phyloP scores from a whole-genome alignment of 2,113 vertebrate species.

The Psilopogon haemacephalus region DNA sequence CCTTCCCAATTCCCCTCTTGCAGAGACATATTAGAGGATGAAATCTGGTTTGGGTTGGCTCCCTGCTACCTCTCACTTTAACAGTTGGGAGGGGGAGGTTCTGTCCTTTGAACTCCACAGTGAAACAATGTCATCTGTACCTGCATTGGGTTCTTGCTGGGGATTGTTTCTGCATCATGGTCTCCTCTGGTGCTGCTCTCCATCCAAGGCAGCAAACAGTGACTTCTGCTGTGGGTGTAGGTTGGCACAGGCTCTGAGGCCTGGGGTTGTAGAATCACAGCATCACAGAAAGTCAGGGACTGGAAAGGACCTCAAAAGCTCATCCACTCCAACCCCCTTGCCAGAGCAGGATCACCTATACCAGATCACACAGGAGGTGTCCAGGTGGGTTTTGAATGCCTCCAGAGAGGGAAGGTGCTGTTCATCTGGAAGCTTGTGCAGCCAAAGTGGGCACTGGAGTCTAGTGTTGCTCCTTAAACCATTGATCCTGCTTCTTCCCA shows the following conservation, averaged over 20 bases:
- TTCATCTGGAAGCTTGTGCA: background rate
- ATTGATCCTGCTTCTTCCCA: background rate
- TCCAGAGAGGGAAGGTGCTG: too few species aligned
- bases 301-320: too few species aligned
- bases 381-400: too few species aligned
- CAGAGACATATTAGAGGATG: background rate
- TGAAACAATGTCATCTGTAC: background rate
- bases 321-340: too few species aligned
- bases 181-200: background rate
- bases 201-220: background rate
- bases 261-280: fast-evolving
- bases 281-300: too few species aligned
- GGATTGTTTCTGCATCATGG: background rate
- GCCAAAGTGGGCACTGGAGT: background rate
- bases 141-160: background rate
- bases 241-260: background rate
- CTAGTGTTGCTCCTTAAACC: background rate
- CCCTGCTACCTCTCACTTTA: background rate
- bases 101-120: background rate
- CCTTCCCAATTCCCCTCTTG: background rate
- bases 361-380: too few species aligned
- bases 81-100: background rate
- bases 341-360: too few species aligned
- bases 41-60: background rate
- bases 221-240: background rate